These are phyloP conservation scores for Herpailurus yagouaroundi DNA, from an alignment of 2,113 vertebrate species.

Conservation along the genomic window DNA sequence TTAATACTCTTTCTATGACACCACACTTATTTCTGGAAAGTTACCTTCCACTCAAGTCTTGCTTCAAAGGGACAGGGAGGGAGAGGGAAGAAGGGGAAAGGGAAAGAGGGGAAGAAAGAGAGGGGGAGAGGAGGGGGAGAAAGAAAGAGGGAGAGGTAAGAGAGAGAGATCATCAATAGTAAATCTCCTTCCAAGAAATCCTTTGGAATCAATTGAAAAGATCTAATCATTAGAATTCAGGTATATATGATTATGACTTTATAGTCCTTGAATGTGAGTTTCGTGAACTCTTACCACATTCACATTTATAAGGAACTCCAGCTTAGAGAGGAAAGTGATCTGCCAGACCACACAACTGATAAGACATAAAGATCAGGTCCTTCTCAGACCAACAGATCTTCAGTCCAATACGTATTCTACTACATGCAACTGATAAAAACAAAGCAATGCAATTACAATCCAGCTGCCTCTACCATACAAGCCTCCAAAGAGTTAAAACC, in stretches of 20 bases:
- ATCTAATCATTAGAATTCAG: not conserved
- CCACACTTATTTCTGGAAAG: constrained; percentile 27
- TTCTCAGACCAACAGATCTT: not conserved
- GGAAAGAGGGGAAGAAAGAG: no score
- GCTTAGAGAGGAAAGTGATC: not conserved
- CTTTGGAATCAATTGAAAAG: not conserved
- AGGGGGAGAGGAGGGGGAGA: no score
- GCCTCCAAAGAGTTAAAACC: not conserved
- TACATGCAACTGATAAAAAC: not conserved
- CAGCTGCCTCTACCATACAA: not conserved
- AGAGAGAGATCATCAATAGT: not conserved
- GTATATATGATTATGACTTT: not conserved
- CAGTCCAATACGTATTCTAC: not conserved
- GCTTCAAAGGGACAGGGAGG: not conserved
- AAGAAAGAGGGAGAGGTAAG: not conserved
- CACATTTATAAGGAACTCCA: not conserved
- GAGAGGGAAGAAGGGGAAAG: not conserved
- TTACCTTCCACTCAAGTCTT: not conserved
- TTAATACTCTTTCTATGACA: not conserved
- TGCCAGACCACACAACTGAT: not conserved
- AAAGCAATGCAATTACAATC: not conserved
- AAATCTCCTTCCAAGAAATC: not conserved
- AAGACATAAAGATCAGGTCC: not conserved
- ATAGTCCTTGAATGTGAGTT: not conserved
- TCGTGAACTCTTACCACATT: not conserved